Percentiles rank a stretch among this genome's conserved stretches.
Evolutionary conservation across 1,140 invertebrate species (phyloP).

Genomic region (Tribolium madens): DNA sequence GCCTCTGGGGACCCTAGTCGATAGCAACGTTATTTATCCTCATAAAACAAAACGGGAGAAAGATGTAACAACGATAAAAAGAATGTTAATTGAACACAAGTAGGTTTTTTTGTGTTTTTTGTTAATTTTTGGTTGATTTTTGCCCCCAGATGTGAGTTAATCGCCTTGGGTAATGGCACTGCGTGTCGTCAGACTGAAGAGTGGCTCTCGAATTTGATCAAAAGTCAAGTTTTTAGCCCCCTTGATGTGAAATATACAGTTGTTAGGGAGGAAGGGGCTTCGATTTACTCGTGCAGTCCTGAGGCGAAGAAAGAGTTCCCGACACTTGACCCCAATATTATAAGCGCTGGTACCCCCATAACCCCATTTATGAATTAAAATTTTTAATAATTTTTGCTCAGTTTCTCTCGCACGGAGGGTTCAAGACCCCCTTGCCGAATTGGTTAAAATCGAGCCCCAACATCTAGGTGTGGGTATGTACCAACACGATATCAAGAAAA

Average conservation of each 20-base stretch:
- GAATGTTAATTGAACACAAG: conserved; percentile 57
- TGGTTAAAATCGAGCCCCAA: conserved; percentile 93
- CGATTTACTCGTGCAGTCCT: conserved; percentile 88
- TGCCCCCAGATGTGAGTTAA: conserved; percentile 72
- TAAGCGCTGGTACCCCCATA: conserved; percentile 75
- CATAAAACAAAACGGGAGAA: conserved; percentile 63
- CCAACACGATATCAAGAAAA: conserved; percentile 89
- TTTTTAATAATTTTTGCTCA: conserved; percentile 48
- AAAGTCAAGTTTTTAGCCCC: conserved; percentile 68
- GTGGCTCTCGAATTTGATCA: conserved; percentile 77
- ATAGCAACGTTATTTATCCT: conserved; percentile 78
- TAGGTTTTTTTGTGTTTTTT: conserved; percentile 38
- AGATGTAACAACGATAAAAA: conserved; percentile 51
- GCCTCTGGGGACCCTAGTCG: conserved; percentile 77
- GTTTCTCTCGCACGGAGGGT: conserved; percentile 89
- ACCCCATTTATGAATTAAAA: not conserved
- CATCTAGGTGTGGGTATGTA: conserved; percentile 94
- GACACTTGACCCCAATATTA: conserved; percentile 81
- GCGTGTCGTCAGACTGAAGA: conserved; percentile 88
- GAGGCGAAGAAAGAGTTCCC: conserved; percentile 89
- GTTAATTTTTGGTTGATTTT: conserved; percentile 53
- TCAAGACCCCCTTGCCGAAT: conserved; percentile 89
- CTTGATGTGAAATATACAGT: conserved; percentile 81
- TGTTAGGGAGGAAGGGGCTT: conserved; percentile 89
- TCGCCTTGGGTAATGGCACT: conserved; percentile 90